These are phyloP conservation scores for Haplotaxodon microlepis DNA, from an alignment of 2,113 vertebrate genomes.

Conservation along the genomic window DNA sequence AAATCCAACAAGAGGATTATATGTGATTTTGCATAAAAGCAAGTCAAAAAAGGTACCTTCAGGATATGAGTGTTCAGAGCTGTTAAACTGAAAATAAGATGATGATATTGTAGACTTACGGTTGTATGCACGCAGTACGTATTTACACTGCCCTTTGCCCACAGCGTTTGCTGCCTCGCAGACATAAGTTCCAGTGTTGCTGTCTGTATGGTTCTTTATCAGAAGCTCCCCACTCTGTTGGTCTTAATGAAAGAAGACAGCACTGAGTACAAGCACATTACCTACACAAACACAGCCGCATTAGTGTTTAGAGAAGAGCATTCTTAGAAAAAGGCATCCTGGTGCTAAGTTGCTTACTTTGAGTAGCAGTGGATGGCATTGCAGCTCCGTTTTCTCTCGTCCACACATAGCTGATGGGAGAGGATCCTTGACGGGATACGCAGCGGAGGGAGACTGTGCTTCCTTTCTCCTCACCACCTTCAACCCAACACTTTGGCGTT, in stretches of 20 bases:
- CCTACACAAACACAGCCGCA: not conserved
- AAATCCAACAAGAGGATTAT: not conserved
- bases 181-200: conserved; percentile 73
- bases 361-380: conserved; percentile 43
- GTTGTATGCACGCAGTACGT: conserved; percentile 67
- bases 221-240: conserved; percentile 70
- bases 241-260: conserved; percentile 52
- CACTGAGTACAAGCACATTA: not conserved
- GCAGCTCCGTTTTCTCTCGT: conserved; percentile 63
- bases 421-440: conserved; percentile 65
- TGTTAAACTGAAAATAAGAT: not conserved
- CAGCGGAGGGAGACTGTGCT: conserved; percentile 74
- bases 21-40: not conserved
- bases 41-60: not conserved
- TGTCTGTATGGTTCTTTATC: conserved; percentile 72
- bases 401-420: conserved; percentile 79
- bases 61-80: not conserved
- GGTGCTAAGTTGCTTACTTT: conserved; percentile 18
- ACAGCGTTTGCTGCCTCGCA: conserved; percentile 80
- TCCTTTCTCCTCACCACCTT: conserved; percentile 72
- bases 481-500: conserved; percentile 77
- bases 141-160: conserved; percentile 73
- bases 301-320: not conserved
- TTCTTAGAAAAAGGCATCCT: not conserved
- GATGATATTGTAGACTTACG: conserved; percentile 55